Evolutionary conservation across 2,888 invertebrate genomes (phyloP).

Genomic region (Megaustenia siamemsis): DNA sequence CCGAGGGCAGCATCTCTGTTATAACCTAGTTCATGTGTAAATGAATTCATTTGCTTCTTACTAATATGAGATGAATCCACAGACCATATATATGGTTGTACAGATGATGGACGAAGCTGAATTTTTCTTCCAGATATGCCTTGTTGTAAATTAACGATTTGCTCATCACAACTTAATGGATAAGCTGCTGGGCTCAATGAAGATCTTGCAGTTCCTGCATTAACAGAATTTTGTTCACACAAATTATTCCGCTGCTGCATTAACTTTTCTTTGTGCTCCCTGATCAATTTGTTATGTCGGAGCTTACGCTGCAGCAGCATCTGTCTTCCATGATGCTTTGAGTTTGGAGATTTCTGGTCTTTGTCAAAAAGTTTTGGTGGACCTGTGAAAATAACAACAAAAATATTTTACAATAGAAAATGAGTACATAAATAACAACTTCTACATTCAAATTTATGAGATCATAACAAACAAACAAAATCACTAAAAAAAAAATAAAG

Average conservation of each 20-base stretch:
- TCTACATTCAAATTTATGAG: no score
- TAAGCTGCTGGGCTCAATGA: neutral
- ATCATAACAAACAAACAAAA: no score
- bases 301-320: slow-evolving; percentile 86
- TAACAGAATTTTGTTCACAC: slow-evolving; percentile 17
- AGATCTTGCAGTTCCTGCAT: neutral
- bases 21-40: neutral
- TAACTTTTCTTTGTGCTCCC: slow-evolving; percentile 84
- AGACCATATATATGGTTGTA: slow-evolving; percentile 34
- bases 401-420: no score
- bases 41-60: neutral
- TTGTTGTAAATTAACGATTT: neutral
- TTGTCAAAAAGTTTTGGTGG: slow-evolving; percentile 32
- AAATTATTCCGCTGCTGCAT: slow-evolving; percentile 27
- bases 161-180: neutral
- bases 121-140: neutral
- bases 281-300: slow-evolving; percentile 84
- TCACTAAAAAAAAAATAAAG: no score
- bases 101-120: slow-evolving; percentile 32
- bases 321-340: slow-evolving; percentile 84
- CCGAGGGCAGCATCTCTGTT: neutral
- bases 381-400: slow-evolving; percentile 1
- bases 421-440: no score
- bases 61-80: neutral
- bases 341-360: slow-evolving; percentile 27